Conservation (phyloP, 2,113 vertebrate species). For the Anoplopoma fimbria region DNA sequence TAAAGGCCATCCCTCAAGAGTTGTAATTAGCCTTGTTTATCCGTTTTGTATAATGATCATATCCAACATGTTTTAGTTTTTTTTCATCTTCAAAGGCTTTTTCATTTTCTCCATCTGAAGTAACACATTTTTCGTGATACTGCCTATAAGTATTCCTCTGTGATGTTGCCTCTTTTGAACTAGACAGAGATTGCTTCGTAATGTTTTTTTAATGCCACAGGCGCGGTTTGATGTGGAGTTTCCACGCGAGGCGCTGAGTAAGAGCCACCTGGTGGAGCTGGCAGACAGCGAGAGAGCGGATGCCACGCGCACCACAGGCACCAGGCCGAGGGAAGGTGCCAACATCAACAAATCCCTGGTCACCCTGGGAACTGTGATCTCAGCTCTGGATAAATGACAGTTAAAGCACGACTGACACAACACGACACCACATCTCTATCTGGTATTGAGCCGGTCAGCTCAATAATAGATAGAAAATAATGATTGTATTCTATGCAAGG, state of each 20-base stretch:
- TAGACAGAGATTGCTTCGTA: neutral
- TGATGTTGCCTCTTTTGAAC: constrained; percentile 46
- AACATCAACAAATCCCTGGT: constrained; percentile 97
- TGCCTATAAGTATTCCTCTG: constrained; percentile 26
- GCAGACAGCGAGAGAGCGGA: constrained; percentile 94
- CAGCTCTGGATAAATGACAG: constrained; percentile 89
- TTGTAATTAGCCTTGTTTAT: constrained; percentile 50
- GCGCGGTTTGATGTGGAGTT: constrained; percentile 92
- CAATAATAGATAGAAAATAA: too few species aligned
- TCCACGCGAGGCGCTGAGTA: constrained; percentile 93
- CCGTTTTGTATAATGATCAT: constrained; percentile 23
- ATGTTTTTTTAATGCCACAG: constrained; percentile 72
- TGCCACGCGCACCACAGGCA: constrained; percentile 87
- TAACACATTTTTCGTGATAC: constrained; percentile 27
- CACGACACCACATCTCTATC: neutral
- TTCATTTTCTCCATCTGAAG: neutral
- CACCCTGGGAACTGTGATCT: constrained; percentile 96
- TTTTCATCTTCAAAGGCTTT: constrained; percentile 52
- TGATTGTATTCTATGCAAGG: too few species aligned
- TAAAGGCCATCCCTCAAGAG: constrained; percentile 36
- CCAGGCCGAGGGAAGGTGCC: constrained; percentile 93
- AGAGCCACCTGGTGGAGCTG: constrained; percentile 97
- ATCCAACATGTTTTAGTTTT: constrained; percentile 8
- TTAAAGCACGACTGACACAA: constrained; percentile 40
- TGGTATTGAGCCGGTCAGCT: neutral